A percentile compares a stretch with the other conserved stretches of the same genome.
phyloP scores from a whole-genome alignment of 1,140 invertebrate species.

The Macrobrachium rosenbergii region DNA sequence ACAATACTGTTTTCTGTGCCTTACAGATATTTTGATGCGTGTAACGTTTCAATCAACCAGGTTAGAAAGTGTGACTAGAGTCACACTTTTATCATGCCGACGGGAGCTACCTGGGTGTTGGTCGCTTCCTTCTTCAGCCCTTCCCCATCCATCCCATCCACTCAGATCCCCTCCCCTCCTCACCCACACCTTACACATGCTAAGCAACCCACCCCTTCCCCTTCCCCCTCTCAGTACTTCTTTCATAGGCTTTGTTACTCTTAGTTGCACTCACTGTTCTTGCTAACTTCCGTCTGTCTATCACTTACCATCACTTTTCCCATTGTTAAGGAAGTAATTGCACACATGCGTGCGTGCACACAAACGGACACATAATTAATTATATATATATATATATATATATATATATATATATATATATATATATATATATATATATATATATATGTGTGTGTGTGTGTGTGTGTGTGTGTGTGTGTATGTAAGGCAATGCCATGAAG shows the following conservation, averaged over 20 bases:
- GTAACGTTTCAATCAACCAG: too few species aligned
- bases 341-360: too few species aligned
- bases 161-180: background rate
- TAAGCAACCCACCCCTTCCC: background rate
- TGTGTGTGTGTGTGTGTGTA: too few species aligned
- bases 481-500: too few species aligned
- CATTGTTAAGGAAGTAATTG: too few species aligned
- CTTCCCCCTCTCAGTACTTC: background rate
- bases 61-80: constrained; percentile 6
- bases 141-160: background rate
- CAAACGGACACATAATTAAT: too few species aligned
- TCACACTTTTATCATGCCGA: background rate
- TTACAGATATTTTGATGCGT: background rate
- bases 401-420: too few species aligned
- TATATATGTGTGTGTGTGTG: too few species aligned
- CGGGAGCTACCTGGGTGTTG: background rate
- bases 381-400: too few species aligned
- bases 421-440: too few species aligned
- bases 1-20: too few species aligned
- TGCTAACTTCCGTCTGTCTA: background rate
- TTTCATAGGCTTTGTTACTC: background rate
- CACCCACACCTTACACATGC: background rate
- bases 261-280: background rate
- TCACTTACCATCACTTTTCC: background rate
- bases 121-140: background rate